Conservation (phyloP, 2,797 vertebrate species). For the Spinus olivaceus region DNA sequence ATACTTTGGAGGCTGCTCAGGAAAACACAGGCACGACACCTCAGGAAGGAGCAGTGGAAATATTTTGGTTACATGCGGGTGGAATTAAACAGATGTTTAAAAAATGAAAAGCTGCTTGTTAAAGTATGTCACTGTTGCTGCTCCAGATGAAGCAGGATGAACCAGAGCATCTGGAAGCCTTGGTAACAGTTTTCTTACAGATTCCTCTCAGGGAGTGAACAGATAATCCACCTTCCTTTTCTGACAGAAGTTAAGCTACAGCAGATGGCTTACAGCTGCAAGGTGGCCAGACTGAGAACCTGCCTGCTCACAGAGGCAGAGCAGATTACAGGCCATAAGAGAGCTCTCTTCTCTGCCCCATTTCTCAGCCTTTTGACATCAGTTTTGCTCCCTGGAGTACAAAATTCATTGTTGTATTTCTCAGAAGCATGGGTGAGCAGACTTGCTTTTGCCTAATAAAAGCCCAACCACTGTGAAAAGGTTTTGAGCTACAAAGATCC, state of each 20-base stretch:
- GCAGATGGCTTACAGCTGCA: constrained; percentile 1
- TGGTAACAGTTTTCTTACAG: constrained; percentile 53
- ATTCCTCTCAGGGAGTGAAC: constrained; percentile 15
- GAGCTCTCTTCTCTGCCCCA: not conserved
- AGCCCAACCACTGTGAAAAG: not conserved
- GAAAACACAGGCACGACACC: not conserved
- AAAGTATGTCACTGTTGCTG: not conserved
- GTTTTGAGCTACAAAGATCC: not conserved
- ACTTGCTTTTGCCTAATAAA: not conserved
- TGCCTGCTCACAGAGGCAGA: not conserved
- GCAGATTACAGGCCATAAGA: not conserved
- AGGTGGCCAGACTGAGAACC: not conserved
- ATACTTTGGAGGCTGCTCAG: not conserved
- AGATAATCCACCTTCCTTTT: constrained; percentile 22
- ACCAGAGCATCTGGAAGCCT: constrained; percentile 55
- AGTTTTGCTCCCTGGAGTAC: not conserved
- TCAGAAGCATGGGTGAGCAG: not conserved
- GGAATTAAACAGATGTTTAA: constrained; percentile 56
- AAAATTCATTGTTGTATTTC: not conserved
- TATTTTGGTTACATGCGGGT: constrained; percentile 44
- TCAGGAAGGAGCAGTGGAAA: constrained; percentile 52
- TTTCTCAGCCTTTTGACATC: constrained; percentile 1
- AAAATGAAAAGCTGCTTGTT: constrained; percentile 26
- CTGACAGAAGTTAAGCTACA: constrained; percentile 17
- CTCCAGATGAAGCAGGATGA: constrained; percentile 36